Conservation (phyloP, 2,797 vertebrate species). For the Enteromius mattozi region DNA sequence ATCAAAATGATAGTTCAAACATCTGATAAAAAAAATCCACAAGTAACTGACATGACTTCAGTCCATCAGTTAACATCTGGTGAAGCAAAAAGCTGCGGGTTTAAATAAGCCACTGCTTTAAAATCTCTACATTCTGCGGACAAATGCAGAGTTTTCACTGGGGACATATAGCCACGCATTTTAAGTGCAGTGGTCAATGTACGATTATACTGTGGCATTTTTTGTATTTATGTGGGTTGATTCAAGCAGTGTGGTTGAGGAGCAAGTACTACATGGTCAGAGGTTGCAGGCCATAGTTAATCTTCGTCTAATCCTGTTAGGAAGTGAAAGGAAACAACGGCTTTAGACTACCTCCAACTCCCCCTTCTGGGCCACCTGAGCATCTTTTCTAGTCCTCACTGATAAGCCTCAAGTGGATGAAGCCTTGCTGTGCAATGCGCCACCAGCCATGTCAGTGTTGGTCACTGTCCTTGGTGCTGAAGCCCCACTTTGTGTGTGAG, state of each 20-base stretch:
- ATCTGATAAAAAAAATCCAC: background rate
- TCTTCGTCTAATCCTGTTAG: constrained; percentile 32
- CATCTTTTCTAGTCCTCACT: constrained; percentile 31
- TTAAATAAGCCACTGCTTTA: background rate
- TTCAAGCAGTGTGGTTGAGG: background rate
- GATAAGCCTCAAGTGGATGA: constrained; percentile 27
- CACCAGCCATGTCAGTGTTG: constrained; percentile 10
- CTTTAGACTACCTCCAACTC: constrained; percentile 17
- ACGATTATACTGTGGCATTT: background rate
- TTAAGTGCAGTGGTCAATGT: background rate
- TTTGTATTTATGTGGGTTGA: constrained; percentile 1
- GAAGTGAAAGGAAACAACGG: constrained; percentile 9
- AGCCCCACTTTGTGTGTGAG: background rate
- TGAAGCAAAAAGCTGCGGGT: background rate
- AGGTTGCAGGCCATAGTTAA: constrained; percentile 4
- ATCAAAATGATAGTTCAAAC: background rate
- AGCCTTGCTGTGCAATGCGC: constrained; percentile 23
- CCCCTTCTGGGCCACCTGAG: constrained; percentile 41
- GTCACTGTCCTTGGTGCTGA: constrained; percentile 26
- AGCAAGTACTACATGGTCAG: constrained; percentile 12
- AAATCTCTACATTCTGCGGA: background rate
- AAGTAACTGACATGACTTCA: background rate
- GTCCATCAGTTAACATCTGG: background rate
- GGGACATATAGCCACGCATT: background rate
- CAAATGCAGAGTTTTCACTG: background rate